Evolutionary conservation across 53 echinoderm and acorn worm species (phyloP), one percentile per base, ranked within the genome.

Genomic region (Temnopleurus reevesii): DNA sequence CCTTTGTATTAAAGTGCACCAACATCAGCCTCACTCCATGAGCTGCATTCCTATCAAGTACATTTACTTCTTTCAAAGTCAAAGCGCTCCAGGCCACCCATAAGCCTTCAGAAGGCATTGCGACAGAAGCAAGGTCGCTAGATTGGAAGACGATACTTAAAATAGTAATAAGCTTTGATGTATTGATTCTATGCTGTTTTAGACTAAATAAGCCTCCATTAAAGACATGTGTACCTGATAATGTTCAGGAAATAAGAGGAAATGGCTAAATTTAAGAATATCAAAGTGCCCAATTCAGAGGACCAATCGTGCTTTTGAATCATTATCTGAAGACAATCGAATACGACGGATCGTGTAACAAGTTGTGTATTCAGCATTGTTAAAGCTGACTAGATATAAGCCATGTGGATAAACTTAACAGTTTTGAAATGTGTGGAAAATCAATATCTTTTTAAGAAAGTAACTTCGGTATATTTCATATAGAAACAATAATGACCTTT

Each of bases 61-160:
- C 71, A 21, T 71, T 71, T 71, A 71, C 71, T 71, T 71, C 71
- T 71, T n/a, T 71, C 71, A 71, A 71, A 71, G 71, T 71, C 71
- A 41, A 38, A 71, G 41, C 71, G 71, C 71, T 71, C 44, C 71
- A 8, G 71, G 71, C 71, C 71, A 71, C 71, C 71, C 71, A 71
- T 21, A 71, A 41, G 21, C 18, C 71, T 71, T 71, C 71, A 41
- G 71, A 18, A 71, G 71, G 71, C 71, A 71, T 36, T 41, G n/a
- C n/a, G 6, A 71, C 38, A 71, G 41, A 13, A 71, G 71, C 71
- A 71, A 71, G 71, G 71, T 71, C 71, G 41, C 7, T 38, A 6
- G 19, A 41, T 38, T 15, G 41, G 19, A 41, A n/a, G n/a, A n/a
- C n/a, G n/a, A 41, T 0, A 19, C 71, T 15, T 71, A 71, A 71